Base-by-base conservation (phyloP, 2,113 vertebrate genomes). In the Coreoperca whiteheadi region DNA sequence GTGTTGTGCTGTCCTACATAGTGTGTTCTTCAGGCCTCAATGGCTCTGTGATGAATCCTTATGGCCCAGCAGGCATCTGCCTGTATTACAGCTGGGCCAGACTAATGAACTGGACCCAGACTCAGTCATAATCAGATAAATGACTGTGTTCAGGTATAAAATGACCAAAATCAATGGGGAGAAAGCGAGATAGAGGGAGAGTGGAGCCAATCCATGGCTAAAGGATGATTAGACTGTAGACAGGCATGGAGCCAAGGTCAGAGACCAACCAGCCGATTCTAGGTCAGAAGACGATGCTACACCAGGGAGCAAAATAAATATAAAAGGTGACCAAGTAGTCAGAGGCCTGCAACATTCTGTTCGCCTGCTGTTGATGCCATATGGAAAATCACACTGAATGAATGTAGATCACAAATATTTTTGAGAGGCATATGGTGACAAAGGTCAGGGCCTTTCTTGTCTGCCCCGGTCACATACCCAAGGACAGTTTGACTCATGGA, bases 111-210 rank as follows among this genome's bases (percentile, higher is more conserved):
- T 94, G 90, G 79, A 91, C 92, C 91, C 91, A 91, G 86, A 88
- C 92, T 81, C 87, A 81, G 74, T 91, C 88, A 90, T 92, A 90
- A 92, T 94, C 88, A 93, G 93, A 94, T 93, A 94, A 95, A 95
- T 94, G 91, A 90, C 82, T 91, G 81, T 90, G 84, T 91, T 93
- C 92, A 94, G 91, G 88, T 90, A 88, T 84, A 89, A 93, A 95
- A 93, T 87, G 76, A 92, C 82, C 84, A 87, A 85, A 93, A 93
- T 93, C 92, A 92, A 93, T 93, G 77, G 85, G 91, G 80, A 89
- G 73, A 87, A 85, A 53, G 88, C 2, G 60, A 75, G 73, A 82
- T 60, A 60, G 75, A 73, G 66, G 30, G 32, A 78, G 51, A 83
- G 63, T 72, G 76, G 43, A 81, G 88, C 83, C 70, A 74, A 75